Percentiles rank a stretch among this genome's conserved stretches.
Evolutionary conservation across 1,140 invertebrate species (phyloP).

Genomic region (Neodiprion virginianus): DNA sequence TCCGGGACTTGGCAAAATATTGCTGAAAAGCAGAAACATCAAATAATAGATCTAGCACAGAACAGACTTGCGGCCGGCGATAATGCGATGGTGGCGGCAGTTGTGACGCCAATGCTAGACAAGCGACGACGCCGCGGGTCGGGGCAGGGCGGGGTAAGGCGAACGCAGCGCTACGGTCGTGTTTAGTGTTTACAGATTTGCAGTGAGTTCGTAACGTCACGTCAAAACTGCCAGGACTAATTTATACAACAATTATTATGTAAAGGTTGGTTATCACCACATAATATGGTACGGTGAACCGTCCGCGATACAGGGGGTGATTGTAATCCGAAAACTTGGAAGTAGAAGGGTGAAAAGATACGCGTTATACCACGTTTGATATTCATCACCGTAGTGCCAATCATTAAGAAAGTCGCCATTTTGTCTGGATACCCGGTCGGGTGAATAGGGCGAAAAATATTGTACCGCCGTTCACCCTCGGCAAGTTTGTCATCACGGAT

Average conservation of each 20-base stretch:
- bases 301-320: neutral
- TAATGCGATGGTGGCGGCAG: neutral
- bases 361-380: neutral
- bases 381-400: conserved; percentile 44
- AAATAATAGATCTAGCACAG: too few relatives aligned
- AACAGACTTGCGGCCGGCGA: too few relatives aligned
- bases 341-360: neutral
- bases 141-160: conserved; percentile 15
- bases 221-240: conserved; percentile 58
- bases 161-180: conserved; percentile 46
- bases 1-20: too few relatives aligned
- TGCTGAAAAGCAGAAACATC: too few relatives aligned
- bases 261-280: conserved; percentile 51
- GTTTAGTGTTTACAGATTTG: conserved; percentile 55
- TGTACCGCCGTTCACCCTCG: neutral
- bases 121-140: conserved; percentile 8
- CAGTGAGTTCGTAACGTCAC: conserved; percentile 58
- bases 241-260: conserved; percentile 57
- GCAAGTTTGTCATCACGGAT: too few relatives aligned
- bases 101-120: neutral
- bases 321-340: neutral
- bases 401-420: conserved; percentile 59
- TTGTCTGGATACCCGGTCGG: conserved; percentile 59
- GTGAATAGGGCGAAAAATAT: conserved; percentile 50
- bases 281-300: neutral